Percentiles rank a stretch among this genome's conserved stretches.
phyloP scores from a whole-genome alignment of 2,113 vertebrate species.

The Melanotaenia duboulayi region DNA sequence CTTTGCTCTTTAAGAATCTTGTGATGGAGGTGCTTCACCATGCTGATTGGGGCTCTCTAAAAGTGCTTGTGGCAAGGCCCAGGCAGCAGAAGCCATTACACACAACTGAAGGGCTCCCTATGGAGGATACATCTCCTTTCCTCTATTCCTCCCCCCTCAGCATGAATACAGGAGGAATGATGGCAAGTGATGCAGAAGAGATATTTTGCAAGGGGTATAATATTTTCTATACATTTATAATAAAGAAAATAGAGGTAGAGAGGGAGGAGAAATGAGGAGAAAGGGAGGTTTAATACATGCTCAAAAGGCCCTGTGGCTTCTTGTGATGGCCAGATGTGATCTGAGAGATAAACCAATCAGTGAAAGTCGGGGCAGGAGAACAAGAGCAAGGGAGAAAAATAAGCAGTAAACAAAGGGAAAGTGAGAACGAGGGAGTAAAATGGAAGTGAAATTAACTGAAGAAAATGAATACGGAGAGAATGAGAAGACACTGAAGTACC shows the following conservation, averaged over 20 bases:
- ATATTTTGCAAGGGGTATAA: slow-evolving; percentile 14
- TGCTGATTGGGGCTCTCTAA: slow-evolving; percentile 70
- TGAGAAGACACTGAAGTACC: slow-evolving; percentile 78
- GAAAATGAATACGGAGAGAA: slow-evolving; percentile 57
- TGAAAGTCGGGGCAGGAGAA: slow-evolving; percentile 53
- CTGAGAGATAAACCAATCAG: slow-evolving; percentile 77
- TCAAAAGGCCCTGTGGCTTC: slow-evolving; percentile 78
- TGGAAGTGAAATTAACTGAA: slow-evolving; percentile 44
- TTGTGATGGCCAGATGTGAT: slow-evolving; percentile 81
- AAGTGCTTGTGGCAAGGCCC: slow-evolving; percentile 39
- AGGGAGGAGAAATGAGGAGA: slow-evolving; percentile 24
- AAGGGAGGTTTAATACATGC: slow-evolving; percentile 63
- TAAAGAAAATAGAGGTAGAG: slow-evolving; percentile 57
- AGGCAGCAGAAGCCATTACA: slow-evolving; percentile 58
- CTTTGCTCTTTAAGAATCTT: slow-evolving; percentile 51
- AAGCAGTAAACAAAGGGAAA: slow-evolving; percentile 28
- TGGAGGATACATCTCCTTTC: slow-evolving; percentile 44
- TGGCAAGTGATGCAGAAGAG: slow-evolving; percentile 39
- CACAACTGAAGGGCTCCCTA: slow-evolving; percentile 41
- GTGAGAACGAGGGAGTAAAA: slow-evolving; percentile 54
- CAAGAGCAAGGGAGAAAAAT: slow-evolving; percentile 45
- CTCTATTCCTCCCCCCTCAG: slow-evolving; percentile 27
- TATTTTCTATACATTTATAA: slow-evolving; percentile 58
- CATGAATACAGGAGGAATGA: slow-evolving; percentile 44
- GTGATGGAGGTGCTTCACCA: slow-evolving; percentile 68